Percentiles rank a stretch among this genome's conserved stretches.
phyloP scores from a whole-genome alignment of 2,113 vertebrate species.

The Ramphastos sulfuratus region DNA sequence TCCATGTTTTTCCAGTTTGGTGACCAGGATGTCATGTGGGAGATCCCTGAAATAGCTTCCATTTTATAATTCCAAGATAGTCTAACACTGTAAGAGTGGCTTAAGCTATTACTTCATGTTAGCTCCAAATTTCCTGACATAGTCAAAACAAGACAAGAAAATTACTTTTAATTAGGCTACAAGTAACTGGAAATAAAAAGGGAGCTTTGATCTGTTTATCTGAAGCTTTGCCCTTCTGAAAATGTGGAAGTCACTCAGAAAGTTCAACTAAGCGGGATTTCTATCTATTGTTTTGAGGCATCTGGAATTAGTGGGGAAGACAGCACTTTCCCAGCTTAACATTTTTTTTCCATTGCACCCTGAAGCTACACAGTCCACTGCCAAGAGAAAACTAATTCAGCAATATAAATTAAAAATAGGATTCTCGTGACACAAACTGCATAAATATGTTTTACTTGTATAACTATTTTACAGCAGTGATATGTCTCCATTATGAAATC shows the following conservation, averaged over 20 bases:
- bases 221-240: constrained; percentile 9
- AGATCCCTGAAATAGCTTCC: background rate
- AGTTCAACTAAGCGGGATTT: constrained; percentile 19
- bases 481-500: constrained; percentile 6
- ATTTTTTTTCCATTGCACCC: constrained; percentile 61
- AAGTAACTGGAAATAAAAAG: background rate
- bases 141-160: background rate
- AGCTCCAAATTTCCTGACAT: background rate
- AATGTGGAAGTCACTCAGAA: background rate
- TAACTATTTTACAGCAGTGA: constrained; percentile 42
- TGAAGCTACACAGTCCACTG: constrained; percentile 49
- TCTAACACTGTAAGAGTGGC: background rate
- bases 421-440: constrained; percentile 53
- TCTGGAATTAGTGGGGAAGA: constrained; percentile 61
- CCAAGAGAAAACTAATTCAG: constrained; percentile 64
- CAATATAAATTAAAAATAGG: constrained; percentile 65
- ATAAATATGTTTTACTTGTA: constrained; percentile 45
- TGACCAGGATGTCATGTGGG: no score
- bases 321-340: constrained; percentile 38
- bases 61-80: background rate
- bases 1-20: no score
- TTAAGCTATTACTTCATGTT: background rate
- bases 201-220: background rate
- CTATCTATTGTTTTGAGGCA: constrained; percentile 59
- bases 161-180: background rate